These are phyloP conservation scores for Sceloporus undulatus DNA, from an alignment of 2,113 vertebrate species.

Conservation along the genomic window DNA sequence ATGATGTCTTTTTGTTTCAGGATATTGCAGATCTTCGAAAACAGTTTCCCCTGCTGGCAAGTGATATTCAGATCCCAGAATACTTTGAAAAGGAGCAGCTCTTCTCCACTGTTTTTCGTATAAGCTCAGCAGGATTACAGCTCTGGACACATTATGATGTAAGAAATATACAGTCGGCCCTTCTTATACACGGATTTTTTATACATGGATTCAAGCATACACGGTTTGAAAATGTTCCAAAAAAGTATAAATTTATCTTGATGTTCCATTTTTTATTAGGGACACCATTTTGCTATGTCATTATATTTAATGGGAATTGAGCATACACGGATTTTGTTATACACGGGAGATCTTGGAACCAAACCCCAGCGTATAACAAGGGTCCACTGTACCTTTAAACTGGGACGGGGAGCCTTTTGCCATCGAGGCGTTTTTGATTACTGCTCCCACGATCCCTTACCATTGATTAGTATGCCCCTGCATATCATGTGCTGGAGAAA, in stretches of 20 bases:
- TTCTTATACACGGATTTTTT: too few species aligned
- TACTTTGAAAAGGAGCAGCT: conserved; percentile 92
- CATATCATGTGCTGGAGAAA: background rate
- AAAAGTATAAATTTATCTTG: too few species aligned
- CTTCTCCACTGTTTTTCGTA: conserved; percentile 96
- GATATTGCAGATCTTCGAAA: conserved; percentile 92
- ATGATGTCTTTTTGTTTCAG: conserved; percentile 72
- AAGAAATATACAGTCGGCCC: too few species aligned
- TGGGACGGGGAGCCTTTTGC: background rate
- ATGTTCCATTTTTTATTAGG: too few species aligned
- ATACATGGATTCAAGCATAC: too few species aligned
- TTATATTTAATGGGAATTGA: too few species aligned
- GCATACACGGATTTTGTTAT: too few species aligned
- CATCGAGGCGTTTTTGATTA: background rate
- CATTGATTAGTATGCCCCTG: background rate
- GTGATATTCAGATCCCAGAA: conserved; percentile 87
- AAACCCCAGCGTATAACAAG: too few species aligned
- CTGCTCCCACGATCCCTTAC: background rate
- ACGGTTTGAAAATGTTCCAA: too few species aligned
- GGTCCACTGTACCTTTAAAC: background rate
- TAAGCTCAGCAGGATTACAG: conserved; percentile 94
- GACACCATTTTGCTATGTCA: too few species aligned
- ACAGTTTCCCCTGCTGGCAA: conserved; percentile 90
- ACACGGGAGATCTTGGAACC: too few species aligned
- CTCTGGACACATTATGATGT: conserved; percentile 99